Evolutionary conservation across 1,140 invertebrate genomes (phyloP).

Genomic region (Brachionus paranguensis): DNA sequence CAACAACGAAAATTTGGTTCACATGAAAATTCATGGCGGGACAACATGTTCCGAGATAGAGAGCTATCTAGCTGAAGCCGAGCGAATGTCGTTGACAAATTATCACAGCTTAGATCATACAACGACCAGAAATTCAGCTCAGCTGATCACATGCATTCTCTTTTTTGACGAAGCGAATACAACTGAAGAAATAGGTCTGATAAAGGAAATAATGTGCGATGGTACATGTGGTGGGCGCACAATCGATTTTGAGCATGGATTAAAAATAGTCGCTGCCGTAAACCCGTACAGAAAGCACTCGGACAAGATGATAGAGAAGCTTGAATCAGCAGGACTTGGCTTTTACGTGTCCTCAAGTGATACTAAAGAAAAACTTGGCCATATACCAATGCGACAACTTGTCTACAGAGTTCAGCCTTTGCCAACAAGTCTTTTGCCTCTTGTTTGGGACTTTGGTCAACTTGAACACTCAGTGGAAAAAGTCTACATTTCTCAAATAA

Average conservation of each 20-base stretch:
- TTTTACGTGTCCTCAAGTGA: slow-evolving; percentile 47
- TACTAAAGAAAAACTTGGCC: slow-evolving; percentile 44
- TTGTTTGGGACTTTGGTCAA: slow-evolving; percentile 52
- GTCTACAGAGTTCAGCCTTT: slow-evolving; percentile 49
- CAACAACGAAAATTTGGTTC: background rate
- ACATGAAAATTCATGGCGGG: slow-evolving; percentile 50
- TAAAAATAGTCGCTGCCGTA: slow-evolving; percentile 51
- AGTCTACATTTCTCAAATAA: slow-evolving; percentile 46
- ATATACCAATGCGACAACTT: slow-evolving; percentile 49
- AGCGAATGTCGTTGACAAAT: background rate
- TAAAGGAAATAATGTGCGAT: slow-evolving; percentile 53
- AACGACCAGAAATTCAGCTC: background rate
- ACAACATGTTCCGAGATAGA: slow-evolving; percentile 46
- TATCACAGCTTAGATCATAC: slow-evolving; percentile 43
- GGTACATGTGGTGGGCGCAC: slow-evolving; percentile 44
- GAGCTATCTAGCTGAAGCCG: slow-evolving; percentile 46
- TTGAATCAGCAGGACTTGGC: slow-evolving; percentile 50
- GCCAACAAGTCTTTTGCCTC: slow-evolving; percentile 48
- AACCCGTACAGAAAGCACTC: slow-evolving; percentile 52
- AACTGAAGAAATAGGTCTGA: slow-evolving; percentile 49
- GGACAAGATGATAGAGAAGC: slow-evolving; percentile 46
- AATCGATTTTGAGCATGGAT: slow-evolving; percentile 42
- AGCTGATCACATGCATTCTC: slow-evolving; percentile 46
- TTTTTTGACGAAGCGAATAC: slow-evolving; percentile 55
- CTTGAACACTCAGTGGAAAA: slow-evolving; percentile 45